Evolutionary conservation across 2,888 invertebrate genomes (phyloP).

Genomic region (Diloba caeruleocephala): DNA sequence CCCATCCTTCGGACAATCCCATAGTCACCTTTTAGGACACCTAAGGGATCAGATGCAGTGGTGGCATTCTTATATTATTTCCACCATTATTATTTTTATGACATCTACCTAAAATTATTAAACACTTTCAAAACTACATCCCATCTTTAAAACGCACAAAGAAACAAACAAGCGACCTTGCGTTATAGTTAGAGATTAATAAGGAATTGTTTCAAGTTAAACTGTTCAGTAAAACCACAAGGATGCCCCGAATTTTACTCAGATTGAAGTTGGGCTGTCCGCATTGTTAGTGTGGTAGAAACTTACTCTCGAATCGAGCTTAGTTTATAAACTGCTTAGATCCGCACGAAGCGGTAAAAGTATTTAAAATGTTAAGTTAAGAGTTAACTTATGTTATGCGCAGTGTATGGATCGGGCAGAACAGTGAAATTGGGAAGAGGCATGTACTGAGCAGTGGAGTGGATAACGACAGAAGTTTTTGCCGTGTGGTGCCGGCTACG

Average conservation of each 20-base stretch:
- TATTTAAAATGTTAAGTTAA: slow-evolving; percentile 10
- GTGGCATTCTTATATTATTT: too few relatives aligned
- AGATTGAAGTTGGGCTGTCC: slow-evolving; percentile 53
- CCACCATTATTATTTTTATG: neutral
- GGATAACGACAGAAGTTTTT: too few relatives aligned
- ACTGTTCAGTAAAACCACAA: slow-evolving; percentile 52
- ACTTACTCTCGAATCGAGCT: slow-evolving; percentile 39
- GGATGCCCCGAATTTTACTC: slow-evolving; percentile 56
- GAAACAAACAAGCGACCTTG: slow-evolving; percentile 42
- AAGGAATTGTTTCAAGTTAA: slow-evolving; percentile 51
- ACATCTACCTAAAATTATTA: neutral
- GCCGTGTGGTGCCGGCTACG: too few relatives aligned
- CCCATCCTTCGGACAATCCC: too few relatives aligned
- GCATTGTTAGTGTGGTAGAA: slow-evolving; percentile 46
- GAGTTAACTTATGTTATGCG: too few relatives aligned
- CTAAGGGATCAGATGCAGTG: too few relatives aligned
- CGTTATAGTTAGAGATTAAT: slow-evolving; percentile 55
- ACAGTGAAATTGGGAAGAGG: too few relatives aligned
- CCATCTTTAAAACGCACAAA: slow-evolving; percentile 5
- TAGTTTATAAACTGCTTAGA: slow-evolving; percentile 56
- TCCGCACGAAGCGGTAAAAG: slow-evolving; percentile 32
- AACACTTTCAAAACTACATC: slow-evolving; percentile 1
- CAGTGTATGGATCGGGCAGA: too few relatives aligned
- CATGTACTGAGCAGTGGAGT: too few relatives aligned
- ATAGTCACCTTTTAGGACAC: too few relatives aligned